Percentiles rank a stretch among this genome's conserved stretches.
Conservation (phyloP, 37 sponge, comb jelly and placozoan genomes). For the Diacarnus erythraeanus region DNA sequence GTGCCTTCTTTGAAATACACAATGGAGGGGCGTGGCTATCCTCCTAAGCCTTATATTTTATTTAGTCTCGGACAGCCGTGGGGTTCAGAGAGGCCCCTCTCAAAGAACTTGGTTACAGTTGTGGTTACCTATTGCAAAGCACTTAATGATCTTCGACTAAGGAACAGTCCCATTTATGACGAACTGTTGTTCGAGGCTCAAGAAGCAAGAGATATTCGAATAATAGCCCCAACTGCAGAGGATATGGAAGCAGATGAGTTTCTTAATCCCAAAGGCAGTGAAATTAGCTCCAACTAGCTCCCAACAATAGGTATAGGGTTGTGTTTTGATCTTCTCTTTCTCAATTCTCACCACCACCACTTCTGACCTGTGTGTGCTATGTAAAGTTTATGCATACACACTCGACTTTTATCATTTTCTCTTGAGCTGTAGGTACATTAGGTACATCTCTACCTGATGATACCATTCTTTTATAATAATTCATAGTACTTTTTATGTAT, state of each 20-base stretch:
- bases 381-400: no score
- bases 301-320: no score
- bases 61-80: constrained; percentile 84
- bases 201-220: constrained; percentile 48
- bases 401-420: no score
- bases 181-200: constrained; percentile 54
- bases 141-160: constrained; percentile 35
- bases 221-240: constrained; percentile 38
- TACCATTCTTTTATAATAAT: neutral
- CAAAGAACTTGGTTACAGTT: constrained; percentile 62
- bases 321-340: neutral
- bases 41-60: constrained; percentile 72
- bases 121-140: constrained; percentile 66
- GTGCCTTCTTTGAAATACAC: constrained; percentile 40
- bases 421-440: neutral
- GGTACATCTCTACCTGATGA: neutral
- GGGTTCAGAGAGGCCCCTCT: constrained; percentile 71
- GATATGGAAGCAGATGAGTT: constrained; percentile 68
- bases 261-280: constrained; percentile 28
- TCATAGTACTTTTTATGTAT: neutral
- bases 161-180: constrained; percentile 35
- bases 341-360: neutral
- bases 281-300: no score
- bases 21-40: constrained; percentile 21
- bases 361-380: no score